Percentiles rank a stretch among this genome's conserved stretches.
These are phyloP conservation scores for Mesorhabditis sp. DNA, from an alignment of 2,888 invertebrate species.

Conservation along the genomic window DNA sequence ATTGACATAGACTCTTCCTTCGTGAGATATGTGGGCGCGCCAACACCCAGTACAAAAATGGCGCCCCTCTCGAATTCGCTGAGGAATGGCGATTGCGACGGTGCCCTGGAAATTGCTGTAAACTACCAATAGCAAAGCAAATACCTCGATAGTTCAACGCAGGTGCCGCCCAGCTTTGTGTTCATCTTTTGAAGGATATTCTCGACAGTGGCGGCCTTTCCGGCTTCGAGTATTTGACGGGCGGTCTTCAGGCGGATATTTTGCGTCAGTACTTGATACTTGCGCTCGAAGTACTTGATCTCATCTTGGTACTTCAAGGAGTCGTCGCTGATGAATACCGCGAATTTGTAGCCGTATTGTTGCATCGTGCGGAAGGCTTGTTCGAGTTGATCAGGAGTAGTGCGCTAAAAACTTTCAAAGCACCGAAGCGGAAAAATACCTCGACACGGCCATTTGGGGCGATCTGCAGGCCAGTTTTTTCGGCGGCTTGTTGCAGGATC, in stretches of 20 bases:
- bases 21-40: background rate
- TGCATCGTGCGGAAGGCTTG: no score
- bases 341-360: no score
- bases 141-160: constrained; percentile 12
- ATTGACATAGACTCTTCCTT: background rate
- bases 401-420: no score
- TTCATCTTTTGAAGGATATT: constrained; percentile 46
- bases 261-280: background rate
- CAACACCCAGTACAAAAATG: background rate
- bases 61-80: constrained; percentile 5
- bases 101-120: no score
- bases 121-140: background rate
- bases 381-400: no score
- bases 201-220: constrained; percentile 32
- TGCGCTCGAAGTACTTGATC: constrained; percentile 5
- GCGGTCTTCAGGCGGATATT: constrained; percentile 7
- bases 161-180: constrained; percentile 44
- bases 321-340: no score
- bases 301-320: background rate
- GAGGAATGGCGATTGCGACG: no score
- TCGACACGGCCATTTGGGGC: no score
- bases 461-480: no score
- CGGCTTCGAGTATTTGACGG: constrained; percentile 14
- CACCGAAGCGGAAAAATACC: no score
- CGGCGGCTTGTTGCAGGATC: no score